Percentiles rank a stretch among this genome's conserved stretches.
Conservation (phyloP, 1,140 invertebrate species). For the Caerostris darwini region DNA sequence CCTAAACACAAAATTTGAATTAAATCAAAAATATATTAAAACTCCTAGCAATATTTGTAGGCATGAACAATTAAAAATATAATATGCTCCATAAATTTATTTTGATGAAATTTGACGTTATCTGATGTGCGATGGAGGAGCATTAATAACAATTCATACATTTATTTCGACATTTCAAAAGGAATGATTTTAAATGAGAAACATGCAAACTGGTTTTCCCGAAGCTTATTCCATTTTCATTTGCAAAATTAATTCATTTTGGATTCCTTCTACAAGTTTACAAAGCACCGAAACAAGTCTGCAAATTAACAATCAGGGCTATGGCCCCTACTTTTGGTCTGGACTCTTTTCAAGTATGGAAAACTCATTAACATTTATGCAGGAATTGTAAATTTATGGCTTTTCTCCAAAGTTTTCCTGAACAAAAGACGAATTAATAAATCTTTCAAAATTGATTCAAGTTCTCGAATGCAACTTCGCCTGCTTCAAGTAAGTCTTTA, state of each 20-base stretch:
- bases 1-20: no score
- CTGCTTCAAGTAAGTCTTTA: not conserved
- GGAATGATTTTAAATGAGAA: not conserved
- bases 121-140: no score
- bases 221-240: constrained; percentile 22
- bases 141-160: not conserved
- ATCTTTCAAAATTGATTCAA: constrained; percentile 16
- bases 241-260: constrained; percentile 50
- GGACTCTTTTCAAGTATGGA: constrained; percentile 37
- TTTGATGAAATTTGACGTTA: no score
- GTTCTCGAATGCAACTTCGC: not conserved
- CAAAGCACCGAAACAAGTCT: not conserved
- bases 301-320: constrained; percentile 39
- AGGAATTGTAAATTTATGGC: constrained; percentile 41
- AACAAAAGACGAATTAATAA: constrained; percentile 51
- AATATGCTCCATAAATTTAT: no score
- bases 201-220: not conserved
- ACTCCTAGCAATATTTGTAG: no score
- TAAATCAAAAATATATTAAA: no score
- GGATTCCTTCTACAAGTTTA: not conserved
- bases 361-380: constrained; percentile 60
- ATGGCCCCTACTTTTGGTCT: not conserved
- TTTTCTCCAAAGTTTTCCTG: not conserved
- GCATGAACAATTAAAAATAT: no score
- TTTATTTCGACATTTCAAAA: not conserved